These are phyloP conservation scores for Xestia ashworthii DNA, from an alignment of 2,888 invertebrate genomes.

Conservation along the genomic window DNA sequence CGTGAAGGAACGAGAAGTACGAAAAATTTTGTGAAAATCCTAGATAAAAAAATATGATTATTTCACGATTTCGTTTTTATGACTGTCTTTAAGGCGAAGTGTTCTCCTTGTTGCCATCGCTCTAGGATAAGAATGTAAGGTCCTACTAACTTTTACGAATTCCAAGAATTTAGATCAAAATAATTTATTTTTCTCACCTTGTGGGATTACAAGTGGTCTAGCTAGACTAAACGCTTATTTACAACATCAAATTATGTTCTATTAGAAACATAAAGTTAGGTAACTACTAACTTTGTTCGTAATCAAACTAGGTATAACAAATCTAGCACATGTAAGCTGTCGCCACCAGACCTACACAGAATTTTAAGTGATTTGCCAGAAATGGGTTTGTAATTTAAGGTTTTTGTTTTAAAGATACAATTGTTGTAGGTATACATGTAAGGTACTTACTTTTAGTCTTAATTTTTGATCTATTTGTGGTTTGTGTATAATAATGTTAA, in stretches of 20 bases:
- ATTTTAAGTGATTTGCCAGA: constrained; percentile 2
- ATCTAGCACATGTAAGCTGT: background rate
- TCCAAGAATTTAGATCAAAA: background rate
- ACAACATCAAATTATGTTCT: background rate
- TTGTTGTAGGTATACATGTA: background rate
- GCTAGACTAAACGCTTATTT: background rate
- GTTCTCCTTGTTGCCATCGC: background rate
- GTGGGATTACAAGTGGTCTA: background rate
- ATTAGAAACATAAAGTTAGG: background rate
- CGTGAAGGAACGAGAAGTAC: background rate
- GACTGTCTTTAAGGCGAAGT: background rate
- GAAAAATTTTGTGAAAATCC: background rate
- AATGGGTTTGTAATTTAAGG: background rate
- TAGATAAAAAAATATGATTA: background rate
- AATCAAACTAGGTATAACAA: background rate
- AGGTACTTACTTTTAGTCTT: background rate
- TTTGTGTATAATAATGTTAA: background rate
- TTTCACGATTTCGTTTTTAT: background rate
- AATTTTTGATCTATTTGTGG: background rate
- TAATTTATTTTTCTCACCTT: background rate
- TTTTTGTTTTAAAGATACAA: background rate
- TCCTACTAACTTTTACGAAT: background rate
- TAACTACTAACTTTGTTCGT: constrained; percentile 3
- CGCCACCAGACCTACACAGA: background rate
- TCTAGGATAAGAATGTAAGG: background rate